A percentile compares a stretch with the other conserved stretches of the same genome.
Conservation (phyloP, 2,113 vertebrate species). For the Coracopsis vasa region DNA sequence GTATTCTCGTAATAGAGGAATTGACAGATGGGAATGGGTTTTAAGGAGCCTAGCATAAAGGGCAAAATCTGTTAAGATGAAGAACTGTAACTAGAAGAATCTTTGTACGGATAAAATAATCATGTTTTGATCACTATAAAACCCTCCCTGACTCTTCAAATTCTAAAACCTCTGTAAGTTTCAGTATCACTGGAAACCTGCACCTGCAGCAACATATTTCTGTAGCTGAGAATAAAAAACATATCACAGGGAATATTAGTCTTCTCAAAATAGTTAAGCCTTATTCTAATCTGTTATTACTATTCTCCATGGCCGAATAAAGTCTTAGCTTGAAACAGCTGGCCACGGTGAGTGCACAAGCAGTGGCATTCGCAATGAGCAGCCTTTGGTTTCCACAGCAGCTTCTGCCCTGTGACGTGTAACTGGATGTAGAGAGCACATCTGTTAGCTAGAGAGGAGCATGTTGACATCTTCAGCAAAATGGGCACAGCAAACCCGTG, state of each 20-base stretch:
- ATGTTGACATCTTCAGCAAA: not conserved
- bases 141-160: not conserved
- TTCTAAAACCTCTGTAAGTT: not conserved
- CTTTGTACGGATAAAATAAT: not conserved
- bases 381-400: not conserved
- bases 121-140: not conserved
- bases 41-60: constrained; percentile 23
- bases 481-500: not conserved
- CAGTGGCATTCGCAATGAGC: rapidly evolving
- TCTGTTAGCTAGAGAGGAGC: not conserved
- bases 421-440: not conserved
- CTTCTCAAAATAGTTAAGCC: not conserved
- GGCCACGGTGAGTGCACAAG: not conserved
- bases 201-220: not conserved
- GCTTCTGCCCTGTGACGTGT: not conserved
- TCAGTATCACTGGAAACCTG: not conserved
- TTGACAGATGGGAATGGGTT: constrained; percentile 46
- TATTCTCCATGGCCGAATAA: not conserved
- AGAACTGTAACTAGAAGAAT: not conserved
- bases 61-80: not conserved
- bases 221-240: not conserved
- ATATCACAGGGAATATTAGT: not conserved
- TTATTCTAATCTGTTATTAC: not conserved
- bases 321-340: not conserved
- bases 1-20: constrained; percentile 33